Evolutionary conservation across 92 coral and sea anemone genomes (phyloP).

Genomic region (Porites cylindrica): DNA sequence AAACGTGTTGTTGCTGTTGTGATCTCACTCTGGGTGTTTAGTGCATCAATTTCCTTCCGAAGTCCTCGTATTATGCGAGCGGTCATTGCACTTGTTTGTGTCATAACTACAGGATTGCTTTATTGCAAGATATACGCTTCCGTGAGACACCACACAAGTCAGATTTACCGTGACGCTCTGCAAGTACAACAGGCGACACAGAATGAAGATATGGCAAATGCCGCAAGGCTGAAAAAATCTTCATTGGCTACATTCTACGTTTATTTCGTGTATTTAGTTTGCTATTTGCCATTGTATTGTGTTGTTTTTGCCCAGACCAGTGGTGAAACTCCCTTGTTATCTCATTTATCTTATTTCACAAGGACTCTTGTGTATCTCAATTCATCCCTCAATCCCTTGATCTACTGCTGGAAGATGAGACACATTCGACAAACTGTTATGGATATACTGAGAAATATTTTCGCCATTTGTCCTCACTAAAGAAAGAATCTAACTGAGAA

Average conservation of each 20-base stretch:
- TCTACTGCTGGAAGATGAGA: too few species aligned
- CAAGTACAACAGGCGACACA: background rate
- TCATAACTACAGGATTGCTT: background rate
- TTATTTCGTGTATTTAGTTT: background rate
- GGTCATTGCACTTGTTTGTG: background rate
- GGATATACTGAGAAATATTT: too few species aligned
- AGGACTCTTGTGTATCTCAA: background rate
- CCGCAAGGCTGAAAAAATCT: background rate
- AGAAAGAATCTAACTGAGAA: too few species aligned
- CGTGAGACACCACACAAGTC: background rate
- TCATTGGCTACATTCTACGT: background rate
- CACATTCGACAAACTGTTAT: too few species aligned
- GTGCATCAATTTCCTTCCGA: background rate
- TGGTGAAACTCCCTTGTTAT: background rate
- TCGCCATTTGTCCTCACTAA: too few species aligned
- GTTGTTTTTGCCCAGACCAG: too few species aligned
- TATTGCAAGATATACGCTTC: too few species aligned
- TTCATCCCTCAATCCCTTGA: too few species aligned
- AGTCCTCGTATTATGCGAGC: rapidly evolving
- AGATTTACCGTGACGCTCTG: background rate
- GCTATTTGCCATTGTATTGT: background rate
- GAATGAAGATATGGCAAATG: background rate
- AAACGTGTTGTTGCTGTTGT: slow-evolving; percentile 11
- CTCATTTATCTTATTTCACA: background rate
- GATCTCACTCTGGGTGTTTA: background rate